Evolutionary conservation across 2,797 vertebrate genomes (phyloP), one percentile per base, ranked within the genome.

Genomic region (Pantherophis vulpinus): DNA sequence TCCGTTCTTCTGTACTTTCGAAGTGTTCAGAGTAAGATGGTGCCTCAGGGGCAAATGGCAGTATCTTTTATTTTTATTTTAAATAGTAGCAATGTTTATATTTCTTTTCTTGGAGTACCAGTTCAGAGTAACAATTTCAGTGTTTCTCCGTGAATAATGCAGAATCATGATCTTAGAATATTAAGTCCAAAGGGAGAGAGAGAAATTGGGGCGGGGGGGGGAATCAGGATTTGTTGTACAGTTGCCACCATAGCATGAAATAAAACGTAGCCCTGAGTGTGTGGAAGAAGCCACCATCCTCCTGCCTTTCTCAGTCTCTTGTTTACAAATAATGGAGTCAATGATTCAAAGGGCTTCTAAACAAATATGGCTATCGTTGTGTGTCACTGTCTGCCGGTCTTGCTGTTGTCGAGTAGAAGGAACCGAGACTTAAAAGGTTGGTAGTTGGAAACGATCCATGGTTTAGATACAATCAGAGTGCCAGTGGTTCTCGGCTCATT

Each of bases 21-120:
- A 29, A 88, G 94, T 96, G 61, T 96, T 91, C 92, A 94, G 92
- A 96, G 95, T 96, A 96, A 97, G 95, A 96, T 95, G 95, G 89
- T 87, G 14, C 94, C 94, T 91, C 95, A 88, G 56, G 94, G 90
- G 86, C 87, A 93, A 88, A 92, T 42, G 91, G 9, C 74, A 86
- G 92, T 13, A 42, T 91, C 74, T 12, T 94, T 94, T 96, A 54
- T 79, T 88, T 83, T 93, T 96, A 54, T 86, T 54, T 54, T 59
- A 79, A 94, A 92, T 51, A 94, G 87, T 92, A 92, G 79, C 61
- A 93, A 94, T 55, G n/a, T 88, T 88, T 74, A 27, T 89, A 14
- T 86, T 93, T 89, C 8, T 16, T 55, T 8, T 93, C 93, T 88
- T 95, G 92, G 86, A 94, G n/a, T 90, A 94, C 88, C 63, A 93